Evolutionary conservation across 2,113 vertebrate genomes (phyloP).

Genomic region (Grus americana): DNA sequence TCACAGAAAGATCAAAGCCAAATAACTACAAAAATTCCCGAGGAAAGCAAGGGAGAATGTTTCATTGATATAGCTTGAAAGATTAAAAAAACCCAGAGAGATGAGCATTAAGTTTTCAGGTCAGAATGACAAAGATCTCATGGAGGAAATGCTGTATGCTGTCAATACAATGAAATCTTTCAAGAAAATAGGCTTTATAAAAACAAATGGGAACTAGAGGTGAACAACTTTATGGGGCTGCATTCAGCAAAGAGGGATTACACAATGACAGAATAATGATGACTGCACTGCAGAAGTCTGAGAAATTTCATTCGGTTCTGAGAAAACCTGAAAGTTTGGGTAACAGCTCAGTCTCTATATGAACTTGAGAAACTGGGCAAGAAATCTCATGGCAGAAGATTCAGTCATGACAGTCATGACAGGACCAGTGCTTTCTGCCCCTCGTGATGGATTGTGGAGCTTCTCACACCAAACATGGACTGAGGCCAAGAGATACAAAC

Average conservation of each 20-base stretch:
- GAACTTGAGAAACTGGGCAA: background rate
- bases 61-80: background rate
- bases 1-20: constrained; percentile 33
- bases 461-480: background rate
- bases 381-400: background rate
- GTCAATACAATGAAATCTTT: background rate
- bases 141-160: background rate
- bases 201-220: constrained; percentile 1
- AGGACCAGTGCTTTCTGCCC: background rate
- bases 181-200: constrained; percentile 11
- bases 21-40: background rate
- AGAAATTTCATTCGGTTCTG: background rate
- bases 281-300: background rate
- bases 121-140: constrained; percentile 14
- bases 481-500: background rate
- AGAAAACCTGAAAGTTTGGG: background rate
- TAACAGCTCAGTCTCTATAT: background rate
- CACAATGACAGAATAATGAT: background rate
- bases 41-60: background rate
- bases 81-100: background rate
- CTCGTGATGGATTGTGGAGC: background rate
- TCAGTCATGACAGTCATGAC: background rate
- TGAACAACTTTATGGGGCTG: background rate
- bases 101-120: background rate
- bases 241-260: background rate